phyloP scores from a whole-genome alignment of 2,888 invertebrate genomes.

The Cyaniris semiargus region DNA sequence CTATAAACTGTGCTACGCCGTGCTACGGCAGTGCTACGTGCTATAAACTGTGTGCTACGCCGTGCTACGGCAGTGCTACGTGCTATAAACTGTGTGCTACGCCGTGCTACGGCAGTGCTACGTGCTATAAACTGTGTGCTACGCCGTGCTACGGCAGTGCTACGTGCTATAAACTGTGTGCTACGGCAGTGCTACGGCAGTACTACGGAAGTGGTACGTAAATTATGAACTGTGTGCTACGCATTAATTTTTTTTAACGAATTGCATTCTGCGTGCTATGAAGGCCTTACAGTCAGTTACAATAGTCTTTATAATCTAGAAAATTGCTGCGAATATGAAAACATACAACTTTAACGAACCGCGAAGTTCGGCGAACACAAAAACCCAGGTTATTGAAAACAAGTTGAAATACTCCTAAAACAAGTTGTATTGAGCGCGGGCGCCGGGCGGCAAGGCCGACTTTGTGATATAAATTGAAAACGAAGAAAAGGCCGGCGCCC shows the following conservation, averaged over 20 bases:
- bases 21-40: too few relatives aligned
- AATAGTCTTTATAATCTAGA: background rate
- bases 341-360: conserved; percentile 1
- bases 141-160: too few relatives aligned
- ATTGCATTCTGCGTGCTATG: background rate
- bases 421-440: background rate
- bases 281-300: background rate
- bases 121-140: too few relatives aligned
- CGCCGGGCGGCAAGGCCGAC: background rate
- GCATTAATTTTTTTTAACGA: background rate
- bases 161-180: background rate
- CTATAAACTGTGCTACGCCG: too few relatives aligned
- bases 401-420: conserved; percentile 5
- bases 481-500: conserved; percentile 25
- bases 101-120: too few relatives aligned
- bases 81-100: too few relatives aligned
- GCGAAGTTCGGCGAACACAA: background rate
- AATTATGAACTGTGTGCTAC: background rate
- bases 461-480: conserved; percentile 31
- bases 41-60: too few relatives aligned
- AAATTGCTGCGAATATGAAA: background rate
- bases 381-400: conserved; percentile 5
- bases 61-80: too few relatives aligned
- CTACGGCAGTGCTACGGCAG: background rate
- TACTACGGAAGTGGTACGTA: too few relatives aligned